Evolutionary conservation across 2,113 vertebrate species (phyloP).

Genomic region (Gopherus evgoodei): DNA sequence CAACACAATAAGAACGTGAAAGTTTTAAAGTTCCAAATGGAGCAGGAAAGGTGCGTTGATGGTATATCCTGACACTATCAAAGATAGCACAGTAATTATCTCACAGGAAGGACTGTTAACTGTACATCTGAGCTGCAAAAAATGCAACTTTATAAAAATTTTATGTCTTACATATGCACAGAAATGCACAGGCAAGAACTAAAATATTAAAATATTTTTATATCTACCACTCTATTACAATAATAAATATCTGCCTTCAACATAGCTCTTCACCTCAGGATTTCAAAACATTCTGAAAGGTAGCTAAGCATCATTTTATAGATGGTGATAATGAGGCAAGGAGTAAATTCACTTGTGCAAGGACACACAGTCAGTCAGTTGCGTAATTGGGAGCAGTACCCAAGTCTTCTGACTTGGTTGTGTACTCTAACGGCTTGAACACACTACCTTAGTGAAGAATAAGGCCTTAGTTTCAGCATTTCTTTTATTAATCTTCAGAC

Average conservation of each 20-base stretch:
- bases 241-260: not conserved
- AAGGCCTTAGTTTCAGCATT: not conserved
- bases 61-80: accelerated
- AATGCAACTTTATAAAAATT: not conserved
- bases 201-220: not conserved
- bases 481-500: not conserved
- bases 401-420: not conserved
- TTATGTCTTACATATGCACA: not conserved
- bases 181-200: not conserved
- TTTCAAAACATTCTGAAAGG: not conserved
- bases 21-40: not conserved
- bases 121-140: not conserved
- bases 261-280: not conserved
- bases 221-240: not conserved
- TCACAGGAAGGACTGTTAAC: not conserved
- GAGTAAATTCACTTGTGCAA: not conserved
- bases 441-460: not conserved
- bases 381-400: not conserved
- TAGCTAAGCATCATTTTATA: not conserved
- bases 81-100: not conserved
- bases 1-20: not conserved
- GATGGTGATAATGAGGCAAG: not conserved
- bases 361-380: not conserved
- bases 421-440: not conserved
- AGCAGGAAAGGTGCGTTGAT: not conserved